A percentile compares a stretch with the other conserved stretches of the same genome.
Evolutionary conservation across 2,888 invertebrate species (phyloP).

Genomic region (Lasioglossum leucozonium): DNA sequence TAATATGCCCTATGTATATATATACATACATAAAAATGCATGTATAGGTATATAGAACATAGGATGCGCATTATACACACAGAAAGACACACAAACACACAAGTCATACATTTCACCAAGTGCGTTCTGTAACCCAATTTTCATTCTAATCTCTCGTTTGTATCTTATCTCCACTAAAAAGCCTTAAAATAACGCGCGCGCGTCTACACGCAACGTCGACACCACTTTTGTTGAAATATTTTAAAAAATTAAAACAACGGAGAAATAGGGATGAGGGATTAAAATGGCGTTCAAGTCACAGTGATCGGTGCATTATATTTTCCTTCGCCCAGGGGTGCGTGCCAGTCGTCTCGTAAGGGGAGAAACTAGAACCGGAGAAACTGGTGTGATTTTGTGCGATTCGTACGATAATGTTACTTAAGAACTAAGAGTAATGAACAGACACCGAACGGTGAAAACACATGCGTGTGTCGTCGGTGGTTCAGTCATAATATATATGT

Average conservation of each 20-base stretch:
- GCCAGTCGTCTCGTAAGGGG: slow-evolving; percentile 70
- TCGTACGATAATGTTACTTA: slow-evolving; percentile 81
- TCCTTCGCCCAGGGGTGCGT: slow-evolving; percentile 72
- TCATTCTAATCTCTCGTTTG: slow-evolving; percentile 71
- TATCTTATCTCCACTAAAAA: slow-evolving; percentile 69
- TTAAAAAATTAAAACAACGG: slow-evolving; percentile 53
- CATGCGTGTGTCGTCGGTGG: slow-evolving; percentile 77
- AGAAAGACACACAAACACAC: slow-evolving; percentile 45
- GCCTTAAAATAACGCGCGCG: slow-evolving; percentile 56
- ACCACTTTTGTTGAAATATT: slow-evolving; percentile 82
- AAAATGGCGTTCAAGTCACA: slow-evolving; percentile 64
- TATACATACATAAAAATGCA: not conserved
- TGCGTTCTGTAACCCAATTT: slow-evolving; percentile 70
- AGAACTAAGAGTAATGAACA: slow-evolving; percentile 71
- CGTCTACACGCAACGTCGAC: slow-evolving; percentile 78
- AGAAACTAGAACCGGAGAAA: slow-evolving; percentile 72
- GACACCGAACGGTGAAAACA: slow-evolving; percentile 72
- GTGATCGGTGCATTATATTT: slow-evolving; percentile 74
- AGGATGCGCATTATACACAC: slow-evolving; percentile 47
- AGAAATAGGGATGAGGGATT: slow-evolving; percentile 66
- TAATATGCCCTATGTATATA: slow-evolving; percentile 45
- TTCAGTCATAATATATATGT: slow-evolving; percentile 84
- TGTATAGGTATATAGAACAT: slow-evolving; percentile 45
- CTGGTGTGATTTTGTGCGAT: slow-evolving; percentile 80
- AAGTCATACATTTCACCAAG: slow-evolving; percentile 63